These are phyloP conservation scores for Podarcis cretensis DNA, from an alignment of 2,113 vertebrate species.

Conservation along the genomic window DNA sequence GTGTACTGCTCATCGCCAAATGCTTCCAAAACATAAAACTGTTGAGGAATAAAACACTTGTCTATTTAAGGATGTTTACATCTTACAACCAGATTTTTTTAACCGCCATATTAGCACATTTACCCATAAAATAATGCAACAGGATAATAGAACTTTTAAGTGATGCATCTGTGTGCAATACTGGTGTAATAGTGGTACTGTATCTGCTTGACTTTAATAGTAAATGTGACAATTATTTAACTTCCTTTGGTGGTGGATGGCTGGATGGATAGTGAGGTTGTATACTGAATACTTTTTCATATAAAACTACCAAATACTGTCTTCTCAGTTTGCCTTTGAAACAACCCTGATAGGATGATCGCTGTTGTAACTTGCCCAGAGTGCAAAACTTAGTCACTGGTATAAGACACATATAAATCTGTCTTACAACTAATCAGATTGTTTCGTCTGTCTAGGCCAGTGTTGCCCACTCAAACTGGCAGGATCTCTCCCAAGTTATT, in stretches of 20 bases:
- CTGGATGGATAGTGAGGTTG: background rate
- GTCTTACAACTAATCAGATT: background rate
- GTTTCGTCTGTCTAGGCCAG: background rate
- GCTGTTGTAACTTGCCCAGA: background rate
- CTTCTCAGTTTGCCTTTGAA: background rate
- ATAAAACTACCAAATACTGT: background rate
- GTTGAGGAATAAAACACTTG: constrained; percentile 29
- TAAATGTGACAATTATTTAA: background rate
- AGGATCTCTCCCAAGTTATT: background rate
- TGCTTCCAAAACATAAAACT: constrained; percentile 49
- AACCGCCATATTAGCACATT: background rate
- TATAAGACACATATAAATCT: background rate
- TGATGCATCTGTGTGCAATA: background rate
- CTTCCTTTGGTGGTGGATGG: background rate
- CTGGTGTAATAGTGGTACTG: too few species aligned
- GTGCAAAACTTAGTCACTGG: background rate
- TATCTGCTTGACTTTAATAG: background rate
- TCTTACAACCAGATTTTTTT: background rate
- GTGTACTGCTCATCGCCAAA: background rate
- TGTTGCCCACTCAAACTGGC: background rate
- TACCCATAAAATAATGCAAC: constrained; percentile 13
- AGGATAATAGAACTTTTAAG: background rate
- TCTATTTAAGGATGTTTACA: constrained; percentile 56
- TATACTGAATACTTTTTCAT: background rate
- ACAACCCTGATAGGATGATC: background rate